phyloP scores from a whole-genome alignment of 2,113 vertebrate genomes.

The Zeus faber region DNA sequence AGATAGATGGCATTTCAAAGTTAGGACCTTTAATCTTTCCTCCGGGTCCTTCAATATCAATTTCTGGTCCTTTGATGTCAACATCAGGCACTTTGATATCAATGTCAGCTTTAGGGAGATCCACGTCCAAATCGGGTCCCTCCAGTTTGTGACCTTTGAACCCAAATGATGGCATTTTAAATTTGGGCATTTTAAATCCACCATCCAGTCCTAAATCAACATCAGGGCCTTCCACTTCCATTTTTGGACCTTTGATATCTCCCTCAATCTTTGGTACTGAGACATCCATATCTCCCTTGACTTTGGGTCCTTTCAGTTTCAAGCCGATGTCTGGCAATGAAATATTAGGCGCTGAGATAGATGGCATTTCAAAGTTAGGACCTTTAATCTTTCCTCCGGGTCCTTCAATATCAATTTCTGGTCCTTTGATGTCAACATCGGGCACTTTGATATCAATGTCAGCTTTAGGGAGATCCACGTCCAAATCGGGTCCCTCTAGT shows the following conservation, averaged over 20 bases:
- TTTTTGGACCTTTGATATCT: slow-evolving; percentile 8
- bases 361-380: slow-evolving; percentile 7
- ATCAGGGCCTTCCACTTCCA: slow-evolving; percentile 4
- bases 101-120: slow-evolving; percentile 38
- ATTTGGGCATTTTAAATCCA: slow-evolving; percentile 19
- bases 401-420: slow-evolving; percentile 4
- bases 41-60: slow-evolving; percentile 47
- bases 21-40: slow-evolving; percentile 37
- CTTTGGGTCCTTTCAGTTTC: slow-evolving; percentile 2
- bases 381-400: slow-evolving; percentile 10
- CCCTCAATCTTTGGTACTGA: slow-evolving; percentile 17
- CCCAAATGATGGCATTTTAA: slow-evolving; percentile 16
- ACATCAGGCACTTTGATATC: slow-evolving; percentile 21
- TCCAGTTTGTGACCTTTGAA: slow-evolving; percentile 19
- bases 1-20: slow-evolving; percentile 49
- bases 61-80: slow-evolving; percentile 46
- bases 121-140: slow-evolving; percentile 45
- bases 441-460: slow-evolving; percentile 2
- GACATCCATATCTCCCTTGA: slow-evolving; percentile 10
- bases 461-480: background rate
- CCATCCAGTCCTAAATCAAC: background rate
- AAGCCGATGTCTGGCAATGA: slow-evolving; percentile 16
- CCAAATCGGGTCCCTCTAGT: background rate
- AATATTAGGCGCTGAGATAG: slow-evolving; percentile 10
- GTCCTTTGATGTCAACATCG: background rate